Percentiles rank a stretch among this genome's conserved stretches.
phyloP scores from a whole-genome alignment of 2,888 invertebrate species.

The Apotomis betuletana region DNA sequence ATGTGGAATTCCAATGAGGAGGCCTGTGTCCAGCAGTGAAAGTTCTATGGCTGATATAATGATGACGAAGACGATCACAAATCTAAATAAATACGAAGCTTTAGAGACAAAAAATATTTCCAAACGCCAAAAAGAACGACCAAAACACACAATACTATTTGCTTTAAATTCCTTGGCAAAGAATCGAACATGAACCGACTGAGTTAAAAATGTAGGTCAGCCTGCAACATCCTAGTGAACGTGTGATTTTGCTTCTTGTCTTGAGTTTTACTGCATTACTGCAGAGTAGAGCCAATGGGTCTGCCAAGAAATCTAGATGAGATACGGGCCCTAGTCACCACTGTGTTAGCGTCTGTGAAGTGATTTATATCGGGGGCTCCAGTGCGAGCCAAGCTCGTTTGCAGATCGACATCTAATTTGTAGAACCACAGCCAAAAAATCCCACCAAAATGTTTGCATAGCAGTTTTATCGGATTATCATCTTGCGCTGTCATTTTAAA shows the following conservation, averaged over 20 bases:
- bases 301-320: conserved; percentile 61
- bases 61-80: not conserved
- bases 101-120: conserved; percentile 2
- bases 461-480: no score
- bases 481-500: no score
- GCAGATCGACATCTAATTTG: conserved; percentile 46
- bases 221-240: conserved; percentile 47
- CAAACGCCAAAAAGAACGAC: conserved; percentile 2
- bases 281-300: conserved; percentile 52
- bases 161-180: conserved; percentile 51
- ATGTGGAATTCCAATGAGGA: no score
- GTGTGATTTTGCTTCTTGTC: conserved; percentile 52
- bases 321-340: conserved; percentile 54
- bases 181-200: conserved; percentile 51
- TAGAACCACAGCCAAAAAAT: conserved; percentile 35
- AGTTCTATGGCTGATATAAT: no score
- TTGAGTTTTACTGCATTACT: conserved; percentile 52
- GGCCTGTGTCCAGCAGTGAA: no score
- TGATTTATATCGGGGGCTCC: conserved; percentile 54
- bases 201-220: conserved; percentile 61
- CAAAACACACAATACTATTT: conserved; percentile 36
- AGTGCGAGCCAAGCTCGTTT: conserved; percentile 48
- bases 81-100: not conserved
- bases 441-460: not conserved
- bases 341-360: conserved; percentile 55